Evolutionary conservation across 1,140 invertebrate genomes (phyloP).

Genomic region (Calliopsis andreniformis): DNA sequence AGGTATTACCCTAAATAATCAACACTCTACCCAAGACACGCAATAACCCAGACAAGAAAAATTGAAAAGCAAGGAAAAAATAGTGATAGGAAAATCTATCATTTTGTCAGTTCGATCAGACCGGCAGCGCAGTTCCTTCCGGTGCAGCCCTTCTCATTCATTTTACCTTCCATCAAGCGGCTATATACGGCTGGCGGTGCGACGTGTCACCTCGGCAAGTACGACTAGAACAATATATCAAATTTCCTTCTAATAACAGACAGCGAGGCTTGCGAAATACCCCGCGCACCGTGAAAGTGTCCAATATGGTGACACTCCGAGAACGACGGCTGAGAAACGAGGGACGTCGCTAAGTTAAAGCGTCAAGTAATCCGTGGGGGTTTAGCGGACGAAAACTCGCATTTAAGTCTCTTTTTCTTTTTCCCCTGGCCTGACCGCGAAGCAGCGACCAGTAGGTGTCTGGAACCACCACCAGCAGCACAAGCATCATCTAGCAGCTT

Average conservation of each 20-base stretch:
- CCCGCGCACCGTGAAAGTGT: constrained; percentile 59
- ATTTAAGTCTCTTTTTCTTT: constrained; percentile 68
- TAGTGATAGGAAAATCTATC: no score
- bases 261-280: constrained; percentile 16
- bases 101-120: background rate
- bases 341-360: constrained; percentile 72
- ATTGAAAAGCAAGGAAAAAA: no score
- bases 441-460: no score
- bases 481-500: constrained; percentile 21
- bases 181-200: background rate
- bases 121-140: no score
- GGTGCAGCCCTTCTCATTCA: constrained; percentile 16
- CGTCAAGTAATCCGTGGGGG: constrained; percentile 71
- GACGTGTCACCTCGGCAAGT: constrained; percentile 20
- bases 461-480: background rate
- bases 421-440: background rate
- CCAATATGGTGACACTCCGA: constrained; percentile 74
- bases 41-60: no score
- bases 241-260: constrained; percentile 75
- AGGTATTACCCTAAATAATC: no score
- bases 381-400: constrained; percentile 75
- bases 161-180: constrained; percentile 21
- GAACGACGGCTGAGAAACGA: constrained; percentile 76
- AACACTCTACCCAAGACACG: no score
- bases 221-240: constrained; percentile 69